Percentiles rank a stretch among this genome's conserved stretches.
These are phyloP conservation scores for Drosophila sp. DNA, from an alignment of 1,140 invertebrate genomes.

Conservation along the genomic window DNA sequence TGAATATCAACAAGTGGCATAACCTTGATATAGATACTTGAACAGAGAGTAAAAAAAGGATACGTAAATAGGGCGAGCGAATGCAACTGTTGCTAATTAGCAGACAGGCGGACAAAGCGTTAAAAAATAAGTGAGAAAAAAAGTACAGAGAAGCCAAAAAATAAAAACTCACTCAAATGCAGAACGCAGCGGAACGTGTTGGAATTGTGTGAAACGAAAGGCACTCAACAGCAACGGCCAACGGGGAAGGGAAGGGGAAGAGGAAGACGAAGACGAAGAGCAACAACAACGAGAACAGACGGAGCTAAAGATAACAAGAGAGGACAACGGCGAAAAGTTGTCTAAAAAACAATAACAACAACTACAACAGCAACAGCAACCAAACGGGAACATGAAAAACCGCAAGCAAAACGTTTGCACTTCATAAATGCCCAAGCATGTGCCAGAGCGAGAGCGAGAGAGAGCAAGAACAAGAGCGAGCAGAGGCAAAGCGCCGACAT, in stretches of 20 bases:
- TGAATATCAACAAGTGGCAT: conserved; percentile 43
- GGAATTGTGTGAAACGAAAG: conserved; percentile 61
- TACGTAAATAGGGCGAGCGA: conserved; percentile 11
- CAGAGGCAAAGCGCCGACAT: conserved; percentile 75
- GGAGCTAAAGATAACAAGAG: conserved; percentile 68
- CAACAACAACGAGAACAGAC: conserved; percentile 44
- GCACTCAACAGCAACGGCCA: conserved; percentile 45
- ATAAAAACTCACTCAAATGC: conserved; percentile 45
- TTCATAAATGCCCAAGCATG: conserved; percentile 73
- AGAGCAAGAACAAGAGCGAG: conserved; percentile 18
- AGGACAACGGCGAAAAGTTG: conserved; percentile 82
- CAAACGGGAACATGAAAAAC: conserved; percentile 72
- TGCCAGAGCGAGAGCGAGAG: conserved; percentile 39
- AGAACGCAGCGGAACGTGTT: conserved; percentile 51
- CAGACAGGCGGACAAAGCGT: conserved; percentile 11
- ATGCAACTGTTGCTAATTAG: conserved; percentile 55
- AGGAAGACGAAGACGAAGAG: conserved; percentile 1
- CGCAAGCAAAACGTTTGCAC: conserved; percentile 84
- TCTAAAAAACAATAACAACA: conserved; percentile 55
- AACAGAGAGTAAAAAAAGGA: conserved; percentile 10
- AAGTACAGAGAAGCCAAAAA: conserved; percentile 10
- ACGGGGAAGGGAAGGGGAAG: too few relatives aligned
- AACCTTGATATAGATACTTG: conserved; percentile 22
- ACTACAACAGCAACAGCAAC: conserved; percentile 22
- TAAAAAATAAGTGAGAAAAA: conserved; percentile 24